These are phyloP conservation scores for Piaya cayana DNA, from an alignment of 2,113 vertebrate species.

Conservation along the genomic window DNA sequence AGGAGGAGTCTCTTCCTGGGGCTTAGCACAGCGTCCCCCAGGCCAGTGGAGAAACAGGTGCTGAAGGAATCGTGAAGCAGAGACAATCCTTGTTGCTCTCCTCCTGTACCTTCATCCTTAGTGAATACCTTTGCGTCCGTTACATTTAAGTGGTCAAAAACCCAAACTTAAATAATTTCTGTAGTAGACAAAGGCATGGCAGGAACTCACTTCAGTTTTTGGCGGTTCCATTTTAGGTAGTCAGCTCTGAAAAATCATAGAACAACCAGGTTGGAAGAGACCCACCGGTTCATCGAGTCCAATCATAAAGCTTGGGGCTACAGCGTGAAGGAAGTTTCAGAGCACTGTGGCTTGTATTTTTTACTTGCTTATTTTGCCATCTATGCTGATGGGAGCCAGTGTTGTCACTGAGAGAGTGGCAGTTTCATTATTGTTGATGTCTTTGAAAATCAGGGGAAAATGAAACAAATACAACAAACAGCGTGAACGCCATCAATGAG, in stretches of 20 bases:
- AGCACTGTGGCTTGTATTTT: not conserved
- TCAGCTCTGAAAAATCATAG: not conserved
- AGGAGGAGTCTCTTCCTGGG: slow-evolving; percentile 35
- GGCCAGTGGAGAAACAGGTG: slow-evolving; percentile 56
- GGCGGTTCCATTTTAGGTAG: not conserved
- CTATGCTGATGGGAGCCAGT: not conserved
- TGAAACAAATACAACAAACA: not conserved
- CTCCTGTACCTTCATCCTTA: slow-evolving; percentile 36
- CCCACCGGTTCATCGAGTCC: no score
- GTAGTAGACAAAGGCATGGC: not conserved
- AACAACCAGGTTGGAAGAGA: no score
- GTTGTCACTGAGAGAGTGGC: not conserved
- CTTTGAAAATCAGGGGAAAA: slow-evolving; percentile 11
- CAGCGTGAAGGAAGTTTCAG: not conserved
- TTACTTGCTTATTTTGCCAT: not conserved
- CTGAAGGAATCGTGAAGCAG: slow-evolving; percentile 64
- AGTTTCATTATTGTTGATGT: not conserved
- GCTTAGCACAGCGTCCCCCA: slow-evolving; percentile 64
- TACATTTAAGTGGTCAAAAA: not conserved
- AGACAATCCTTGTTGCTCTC: slow-evolving; percentile 52
- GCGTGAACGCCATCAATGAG: not conserved
- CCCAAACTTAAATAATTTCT: not conserved
- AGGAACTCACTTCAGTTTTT: not conserved
- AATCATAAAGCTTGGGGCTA: not conserved
- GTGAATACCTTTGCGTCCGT: not conserved